Evolutionary conservation across 2,888 invertebrate species (phyloP).

Genomic region (Coleophora deauratella): DNA sequence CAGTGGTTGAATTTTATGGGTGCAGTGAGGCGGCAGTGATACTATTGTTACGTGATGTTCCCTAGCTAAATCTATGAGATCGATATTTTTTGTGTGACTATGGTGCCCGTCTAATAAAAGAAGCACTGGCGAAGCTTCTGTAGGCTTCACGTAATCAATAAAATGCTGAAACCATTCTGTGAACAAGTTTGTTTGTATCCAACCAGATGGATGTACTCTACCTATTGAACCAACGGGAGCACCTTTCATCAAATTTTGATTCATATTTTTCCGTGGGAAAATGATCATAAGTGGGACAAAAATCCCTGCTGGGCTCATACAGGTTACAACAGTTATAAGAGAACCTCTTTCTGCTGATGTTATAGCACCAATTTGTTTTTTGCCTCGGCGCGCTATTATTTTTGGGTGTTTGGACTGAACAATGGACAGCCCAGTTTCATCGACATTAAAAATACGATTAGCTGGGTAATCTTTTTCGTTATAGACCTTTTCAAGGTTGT

Average conservation of each 20-base stretch:
- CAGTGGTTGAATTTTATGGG: constrained; percentile 16
- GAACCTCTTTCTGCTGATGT: constrained; percentile 12
- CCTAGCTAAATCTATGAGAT: constrained; percentile 12
- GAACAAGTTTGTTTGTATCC: constrained; percentile 18
- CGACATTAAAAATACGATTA: constrained; percentile 21
- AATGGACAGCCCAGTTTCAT: constrained; percentile 33
- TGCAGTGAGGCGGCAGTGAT: constrained; percentile 14
- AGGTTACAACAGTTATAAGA: constrained; percentile 6
- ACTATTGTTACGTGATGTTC: constrained; percentile 11
- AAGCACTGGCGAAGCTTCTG: constrained; percentile 11
- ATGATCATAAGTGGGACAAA: constrained; percentile 12
- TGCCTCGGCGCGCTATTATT: constrained; percentile 8
- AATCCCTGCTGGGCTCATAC: constrained; percentile 8
- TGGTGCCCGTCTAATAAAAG: constrained; percentile 14
- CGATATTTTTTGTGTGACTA: constrained; percentile 11
- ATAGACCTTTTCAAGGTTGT: constrained; percentile 7
- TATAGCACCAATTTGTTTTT: constrained; percentile 14
- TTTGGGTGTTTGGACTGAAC: constrained; percentile 24
- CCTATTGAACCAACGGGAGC: constrained; percentile 10
- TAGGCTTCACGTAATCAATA: constrained; percentile 9
- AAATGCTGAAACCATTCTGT: constrained; percentile 12
- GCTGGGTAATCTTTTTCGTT: constrained; percentile 2
- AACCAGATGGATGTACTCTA: constrained; percentile 13
- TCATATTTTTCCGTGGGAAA: constrained; percentile 11
- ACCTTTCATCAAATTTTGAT: constrained; percentile 11